Evolutionary conservation across 2,797 vertebrate species (phyloP), one percentile per base, ranked within the genome.

Genomic region (Lateolabrax maculatus): DNA sequence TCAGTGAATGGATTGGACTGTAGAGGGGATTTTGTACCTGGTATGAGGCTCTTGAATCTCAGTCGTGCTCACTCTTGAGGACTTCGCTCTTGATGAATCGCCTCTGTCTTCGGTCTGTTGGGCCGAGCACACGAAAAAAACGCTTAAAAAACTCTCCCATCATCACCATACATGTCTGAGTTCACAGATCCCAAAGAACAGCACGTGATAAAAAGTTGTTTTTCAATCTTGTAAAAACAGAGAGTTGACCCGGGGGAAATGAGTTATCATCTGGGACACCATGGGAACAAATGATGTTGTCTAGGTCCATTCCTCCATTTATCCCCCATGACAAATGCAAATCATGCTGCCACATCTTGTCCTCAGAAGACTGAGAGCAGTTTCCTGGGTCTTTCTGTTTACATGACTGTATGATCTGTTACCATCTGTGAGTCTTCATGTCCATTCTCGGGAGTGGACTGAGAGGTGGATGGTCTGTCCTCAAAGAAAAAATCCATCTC

Each of bases 401-500:
- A 0, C 5, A 19, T 36, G 9, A 57, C 27, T 13, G 9, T 0
- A 41, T 27, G 10, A 75, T n/a, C n/a, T n/a, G n/a, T 80, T 60
- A 85, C 87, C 83, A 29, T 55, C 1, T n/a, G 29, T 7, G 61
- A 41, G 0, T 79, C 70, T 29, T 55, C 80, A 9, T 51, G 58
- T 0, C 18, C 18, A 5, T 19, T 55, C 5, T 53, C 57, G 6
- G 63, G 67, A 29, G 49, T 56, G 31, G 71, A 66, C 29, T 57
- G 58, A 0, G 82, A 81, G 9, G 48, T 71, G 34, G 77, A 79
- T 0, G 75, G 76, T 0, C 67, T 19, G 49, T 78, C 77, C 0
- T 85, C 75, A 43, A 66, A 80, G 57, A 36, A 79, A 51, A 66
- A 69, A 21, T 90, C 89, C 91, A 91, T 92, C 7, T 68, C 57